phyloP scores from a whole-genome alignment of 2,888 invertebrate species.

The Amblyjoppa proteus region DNA sequence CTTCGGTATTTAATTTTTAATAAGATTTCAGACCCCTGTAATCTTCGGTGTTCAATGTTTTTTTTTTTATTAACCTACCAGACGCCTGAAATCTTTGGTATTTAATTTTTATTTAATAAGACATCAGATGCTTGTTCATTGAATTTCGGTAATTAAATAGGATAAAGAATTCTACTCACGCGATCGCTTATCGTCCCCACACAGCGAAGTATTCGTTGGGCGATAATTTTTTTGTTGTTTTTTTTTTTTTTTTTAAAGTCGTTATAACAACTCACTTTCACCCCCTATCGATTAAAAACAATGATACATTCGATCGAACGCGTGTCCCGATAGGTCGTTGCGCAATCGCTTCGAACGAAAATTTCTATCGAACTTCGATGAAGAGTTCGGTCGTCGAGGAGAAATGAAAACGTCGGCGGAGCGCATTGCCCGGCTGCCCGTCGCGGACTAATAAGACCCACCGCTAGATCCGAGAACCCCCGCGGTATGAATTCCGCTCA shows the following conservation, averaged over 20 bases:
- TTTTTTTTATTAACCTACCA: neutral
- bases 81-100: neutral
- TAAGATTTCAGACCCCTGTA: neutral
- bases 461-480: conserved; percentile 59
- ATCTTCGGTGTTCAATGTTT: neutral
- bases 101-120: no score
- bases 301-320: neutral
- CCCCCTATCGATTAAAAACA: neutral
- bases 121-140: neutral
- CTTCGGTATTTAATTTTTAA: neutral
- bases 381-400: conserved; percentile 5
- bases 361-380: conserved; percentile 10
- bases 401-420: conserved; percentile 56
- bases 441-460: conserved; percentile 76
- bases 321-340: neutral
- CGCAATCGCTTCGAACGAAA: conserved; percentile 7
- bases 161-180: conserved; percentile 41
- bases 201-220: neutral
- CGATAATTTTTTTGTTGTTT: neutral
- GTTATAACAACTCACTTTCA: neutral
- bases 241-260: neutral
- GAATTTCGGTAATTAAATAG: neutral
- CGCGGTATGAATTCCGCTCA: conserved; percentile 52
- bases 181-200: conserved; percentile 13
- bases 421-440: conserved; percentile 76